Percentiles rank a stretch among this genome's conserved stretches.
Conservation (phyloP, 2,888 invertebrate genomes). For the Alsophila aescularia region DNA sequence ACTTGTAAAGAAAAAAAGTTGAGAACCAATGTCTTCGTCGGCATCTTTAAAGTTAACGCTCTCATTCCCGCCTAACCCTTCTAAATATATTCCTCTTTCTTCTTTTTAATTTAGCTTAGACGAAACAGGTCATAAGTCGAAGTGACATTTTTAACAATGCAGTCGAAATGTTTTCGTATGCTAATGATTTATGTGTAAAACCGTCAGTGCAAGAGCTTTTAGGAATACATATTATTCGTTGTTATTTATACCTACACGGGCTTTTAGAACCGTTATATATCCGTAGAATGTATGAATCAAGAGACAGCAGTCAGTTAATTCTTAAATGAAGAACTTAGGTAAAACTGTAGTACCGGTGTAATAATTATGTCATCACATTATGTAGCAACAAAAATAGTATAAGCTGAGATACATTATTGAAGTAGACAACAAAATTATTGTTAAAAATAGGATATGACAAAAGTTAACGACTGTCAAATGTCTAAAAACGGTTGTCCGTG, state of each 20-base stretch:
- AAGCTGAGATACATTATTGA: neutral
- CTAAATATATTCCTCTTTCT: constrained; percentile 53
- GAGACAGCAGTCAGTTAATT: no score
- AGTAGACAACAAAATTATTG: constrained; percentile 29
- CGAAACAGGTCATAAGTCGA: constrained; percentile 81
- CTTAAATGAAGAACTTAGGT: no score
- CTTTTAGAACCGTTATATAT: constrained; percentile 64
- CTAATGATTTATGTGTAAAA: constrained; percentile 82
- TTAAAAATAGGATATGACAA: constrained; percentile 40
- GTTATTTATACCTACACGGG: constrained; percentile 67
- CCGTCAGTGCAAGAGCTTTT: constrained; percentile 68
- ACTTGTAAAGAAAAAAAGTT: constrained; percentile 38
- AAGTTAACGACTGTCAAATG: constrained; percentile 47
- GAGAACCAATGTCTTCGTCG: constrained; percentile 54
- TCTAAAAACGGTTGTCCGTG: constrained; percentile 54
- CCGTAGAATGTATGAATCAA: no score
- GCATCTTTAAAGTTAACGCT: constrained; percentile 67
- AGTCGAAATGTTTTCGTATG: constrained; percentile 83
- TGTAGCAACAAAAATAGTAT: neutral
- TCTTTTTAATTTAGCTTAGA: constrained; percentile 77
- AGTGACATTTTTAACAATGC: constrained; percentile 83
- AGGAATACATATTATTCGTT: constrained; percentile 63
- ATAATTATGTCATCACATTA: no score
- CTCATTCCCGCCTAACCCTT: constrained; percentile 59
- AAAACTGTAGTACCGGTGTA: no score